These are phyloP conservation scores for Trissolcus brochymenae DNA, from an alignment of 2,888 invertebrate species.

Conservation along the genomic window DNA sequence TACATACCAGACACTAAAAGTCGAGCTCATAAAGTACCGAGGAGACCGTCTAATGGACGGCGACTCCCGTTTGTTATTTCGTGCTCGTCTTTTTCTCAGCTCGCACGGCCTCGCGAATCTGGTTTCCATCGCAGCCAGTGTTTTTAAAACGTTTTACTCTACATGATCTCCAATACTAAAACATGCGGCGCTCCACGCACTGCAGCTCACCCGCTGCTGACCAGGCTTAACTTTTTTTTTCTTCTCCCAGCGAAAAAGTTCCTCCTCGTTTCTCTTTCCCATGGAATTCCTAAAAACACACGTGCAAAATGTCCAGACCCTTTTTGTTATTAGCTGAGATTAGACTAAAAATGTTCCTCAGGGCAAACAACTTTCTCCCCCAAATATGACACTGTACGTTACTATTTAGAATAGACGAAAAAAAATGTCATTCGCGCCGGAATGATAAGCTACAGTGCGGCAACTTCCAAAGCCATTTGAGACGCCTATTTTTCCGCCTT, in stretches of 20 bases:
- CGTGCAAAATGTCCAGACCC: no score
- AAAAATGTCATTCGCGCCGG: background rate
- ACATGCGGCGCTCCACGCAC: constrained; percentile 8
- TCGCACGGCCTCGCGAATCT: constrained; percentile 16
- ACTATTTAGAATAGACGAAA: no score
- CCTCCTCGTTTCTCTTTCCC: background rate
- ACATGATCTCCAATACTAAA: constrained; percentile 23
- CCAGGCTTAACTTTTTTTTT: constrained; percentile 14
- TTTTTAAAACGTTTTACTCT: constrained; percentile 34
- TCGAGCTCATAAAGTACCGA: constrained; percentile 28
- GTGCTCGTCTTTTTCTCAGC: constrained; percentile 6
- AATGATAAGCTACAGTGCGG: constrained; percentile 3
- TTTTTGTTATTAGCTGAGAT: no score
- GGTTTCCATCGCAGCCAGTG: constrained; percentile 15
- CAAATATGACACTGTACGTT: no score
- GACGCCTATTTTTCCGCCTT: no score
- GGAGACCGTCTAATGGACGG: constrained; percentile 32
- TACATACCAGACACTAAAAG: constrained; percentile 9
- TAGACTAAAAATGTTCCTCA: no score
- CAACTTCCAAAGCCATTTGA: no score
- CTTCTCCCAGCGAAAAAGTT: background rate
- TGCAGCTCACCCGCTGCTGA: no score
- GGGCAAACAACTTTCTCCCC: no score
- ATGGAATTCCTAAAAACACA: no score
- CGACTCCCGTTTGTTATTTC: constrained; percentile 26